Evolutionary conservation across 2,113 vertebrate genomes (phyloP).

Genomic region (Rhinoderma darwinii): DNA sequence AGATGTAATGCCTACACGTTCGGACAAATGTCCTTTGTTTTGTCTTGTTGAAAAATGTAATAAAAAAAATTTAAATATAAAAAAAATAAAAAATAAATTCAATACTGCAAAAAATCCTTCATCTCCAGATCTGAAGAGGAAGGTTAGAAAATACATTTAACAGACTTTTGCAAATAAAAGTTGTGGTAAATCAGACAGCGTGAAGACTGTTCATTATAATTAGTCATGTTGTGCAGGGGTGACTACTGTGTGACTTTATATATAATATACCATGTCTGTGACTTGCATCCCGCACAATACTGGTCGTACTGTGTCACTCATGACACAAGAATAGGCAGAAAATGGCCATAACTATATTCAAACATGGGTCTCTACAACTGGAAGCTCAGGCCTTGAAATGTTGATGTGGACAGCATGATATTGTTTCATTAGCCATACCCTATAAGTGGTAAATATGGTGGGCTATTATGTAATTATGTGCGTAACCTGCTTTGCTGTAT

Average conservation of each 20-base stretch:
- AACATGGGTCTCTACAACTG: neutral
- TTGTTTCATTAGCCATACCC: neutral
- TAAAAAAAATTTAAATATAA: too few species aligned
- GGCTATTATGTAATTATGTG: neutral
- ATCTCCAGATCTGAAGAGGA: neutral
- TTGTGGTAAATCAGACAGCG: neutral
- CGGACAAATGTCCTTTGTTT: too few species aligned
- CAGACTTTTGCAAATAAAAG: neutral
- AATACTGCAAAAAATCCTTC: neutral
- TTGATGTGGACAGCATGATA: neutral
- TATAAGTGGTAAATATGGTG: neutral
- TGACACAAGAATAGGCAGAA: neutral
- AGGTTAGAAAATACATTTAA: neutral
- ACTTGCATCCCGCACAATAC: neutral
- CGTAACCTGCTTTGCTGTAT: neutral
- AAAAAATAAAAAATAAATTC: too few species aligned
- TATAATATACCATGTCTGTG: neutral
- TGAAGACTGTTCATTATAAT: neutral
- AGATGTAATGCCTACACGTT: too few species aligned
- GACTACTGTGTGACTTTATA: constrained; percentile 10
- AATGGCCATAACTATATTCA: neutral
- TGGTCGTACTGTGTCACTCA: neutral
- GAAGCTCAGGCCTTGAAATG: neutral
- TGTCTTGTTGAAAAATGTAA: too few species aligned
- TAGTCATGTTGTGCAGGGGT: neutral